Evolutionary conservation across 1,140 invertebrate genomes (phyloP), one percentile per base, ranked within the genome.

Genomic region (Pteromalus puparum): DNA sequence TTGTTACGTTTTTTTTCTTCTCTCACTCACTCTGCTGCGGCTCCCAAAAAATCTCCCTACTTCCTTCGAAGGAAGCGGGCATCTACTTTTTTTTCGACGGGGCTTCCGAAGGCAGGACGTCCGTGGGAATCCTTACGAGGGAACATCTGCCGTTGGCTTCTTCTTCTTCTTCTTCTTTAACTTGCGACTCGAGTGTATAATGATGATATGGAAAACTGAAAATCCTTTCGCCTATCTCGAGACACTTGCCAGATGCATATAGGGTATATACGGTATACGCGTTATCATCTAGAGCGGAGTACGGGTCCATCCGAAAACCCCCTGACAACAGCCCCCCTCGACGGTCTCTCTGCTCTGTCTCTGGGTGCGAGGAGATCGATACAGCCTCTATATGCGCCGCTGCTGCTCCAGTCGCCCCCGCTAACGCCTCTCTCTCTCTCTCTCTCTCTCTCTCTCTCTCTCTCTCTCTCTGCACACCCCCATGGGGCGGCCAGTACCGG

Each of bases 311-410:
- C 68, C 26, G 24, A 34, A 65, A 90, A 89, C 87, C 89, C 90
- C 91, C 89, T 90, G 90, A 91, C 90, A 91, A 91, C 90, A 89
- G 90, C 89, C 89, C 88, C 88, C 53, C 53, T 61, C 53, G 53
- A 61, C 53, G 18, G 53, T 61, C 21, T 61, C 53, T 61, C 53
- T 61, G 18, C 34, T 65, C 42, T 78, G 82, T 73, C 65, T 83
- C 67, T 26, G 42, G 24, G 82, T 78, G 75, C 65, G 67, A 34
- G 26, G 81, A 87, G 91, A 92, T 92, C 91, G 90, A 92, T 92
- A 91, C 89, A 92, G 91, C 91, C 89, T 91, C 90, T 91, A 90
- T 91, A 48, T 46, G 48, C 70, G 24, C 42, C 26, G 42, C 26
- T 53, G 48, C 34, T 21, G 46, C 48, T 38, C 73, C 38, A n/a